These are phyloP conservation scores for Cantharis rustica DNA, from an alignment of 2,888 invertebrate species.

Conservation along the genomic window DNA sequence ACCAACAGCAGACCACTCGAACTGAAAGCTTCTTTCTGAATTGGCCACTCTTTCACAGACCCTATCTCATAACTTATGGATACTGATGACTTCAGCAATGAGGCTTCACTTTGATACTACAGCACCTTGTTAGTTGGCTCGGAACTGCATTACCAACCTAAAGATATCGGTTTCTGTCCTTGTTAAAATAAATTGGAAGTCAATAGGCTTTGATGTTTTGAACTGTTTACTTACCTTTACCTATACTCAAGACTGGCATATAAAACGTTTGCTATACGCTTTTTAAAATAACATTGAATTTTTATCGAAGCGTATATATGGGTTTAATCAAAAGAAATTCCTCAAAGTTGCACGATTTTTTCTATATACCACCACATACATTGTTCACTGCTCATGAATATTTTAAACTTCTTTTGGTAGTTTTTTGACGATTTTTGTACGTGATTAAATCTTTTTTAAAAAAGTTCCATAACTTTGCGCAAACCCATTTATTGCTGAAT, in stretches of 20 bases:
- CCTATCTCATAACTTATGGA: constrained; percentile 73
- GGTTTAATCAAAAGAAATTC: neutral
- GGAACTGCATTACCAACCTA: constrained; percentile 21
- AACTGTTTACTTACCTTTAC: constrained; percentile 39
- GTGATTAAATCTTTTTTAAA: neutral
- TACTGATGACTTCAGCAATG: constrained; percentile 77
- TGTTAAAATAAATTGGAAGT: constrained; percentile 57
- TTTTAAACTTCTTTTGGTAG: neutral
- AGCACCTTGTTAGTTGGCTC: constrained; percentile 51
- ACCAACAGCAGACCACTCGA: constrained; percentile 47
- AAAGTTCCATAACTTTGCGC: neutral
- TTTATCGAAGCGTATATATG: neutral
- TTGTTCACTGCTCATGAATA: neutral
- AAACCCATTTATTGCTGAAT: neutral
- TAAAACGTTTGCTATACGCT: neutral
- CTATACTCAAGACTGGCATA: neutral
- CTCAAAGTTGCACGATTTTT: neutral
- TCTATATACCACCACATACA: neutral
- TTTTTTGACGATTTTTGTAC: neutral
- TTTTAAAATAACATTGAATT: constrained; percentile 11
- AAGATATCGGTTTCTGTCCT: constrained; percentile 40
- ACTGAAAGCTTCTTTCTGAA: constrained; percentile 47
- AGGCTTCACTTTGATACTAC: constrained; percentile 52
- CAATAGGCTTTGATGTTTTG: constrained; percentile 53
- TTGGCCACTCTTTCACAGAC: constrained; percentile 49